Percentiles rank a stretch among this genome's conserved stretches.
Evolutionary conservation across 2,113 vertebrate species (phyloP).

Genomic region (Glaucidium brasilianum): DNA sequence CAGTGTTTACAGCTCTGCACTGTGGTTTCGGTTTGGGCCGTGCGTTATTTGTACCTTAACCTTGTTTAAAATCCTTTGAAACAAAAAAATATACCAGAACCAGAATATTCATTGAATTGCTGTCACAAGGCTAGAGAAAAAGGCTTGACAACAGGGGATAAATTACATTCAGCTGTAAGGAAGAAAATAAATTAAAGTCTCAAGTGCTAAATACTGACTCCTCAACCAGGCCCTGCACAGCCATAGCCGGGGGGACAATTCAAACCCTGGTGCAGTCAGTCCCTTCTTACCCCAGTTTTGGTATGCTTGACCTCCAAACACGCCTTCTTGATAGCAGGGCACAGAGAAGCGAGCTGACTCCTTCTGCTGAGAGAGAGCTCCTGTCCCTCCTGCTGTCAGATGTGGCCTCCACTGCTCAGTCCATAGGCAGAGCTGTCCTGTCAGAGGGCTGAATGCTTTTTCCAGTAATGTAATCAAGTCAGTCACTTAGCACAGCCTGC

Average conservation of each 20-base stretch:
- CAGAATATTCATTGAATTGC: neutral
- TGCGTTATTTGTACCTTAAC: neutral
- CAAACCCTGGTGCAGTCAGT: accelerated
- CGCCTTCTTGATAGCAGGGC: neutral
- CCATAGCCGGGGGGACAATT: neutral
- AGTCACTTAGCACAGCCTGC: neutral
- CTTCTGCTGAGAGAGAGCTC: neutral
- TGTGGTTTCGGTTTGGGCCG: neutral
- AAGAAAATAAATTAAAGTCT: neutral
- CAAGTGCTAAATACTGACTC: accelerated
- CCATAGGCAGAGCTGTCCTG: neutral
- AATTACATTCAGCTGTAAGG: neutral
- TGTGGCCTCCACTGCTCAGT: neutral
- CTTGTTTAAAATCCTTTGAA: neutral
- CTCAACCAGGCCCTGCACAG: neutral
- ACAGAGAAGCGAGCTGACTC: neutral
- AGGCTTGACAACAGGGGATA: neutral
- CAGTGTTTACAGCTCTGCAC: neutral
- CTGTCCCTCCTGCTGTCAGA: neutral
- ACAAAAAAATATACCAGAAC: neutral
- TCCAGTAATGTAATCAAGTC: neutral
- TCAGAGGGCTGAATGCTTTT: neutral
- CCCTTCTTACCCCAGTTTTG: neutral
- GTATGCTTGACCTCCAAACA: neutral
- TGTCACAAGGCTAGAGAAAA: neutral